Percentiles rank a stretch among this genome's conserved stretches.
Evolutionary conservation across 2,113 vertebrate species (phyloP).

Genomic region (Peromyscus californicus): DNA sequence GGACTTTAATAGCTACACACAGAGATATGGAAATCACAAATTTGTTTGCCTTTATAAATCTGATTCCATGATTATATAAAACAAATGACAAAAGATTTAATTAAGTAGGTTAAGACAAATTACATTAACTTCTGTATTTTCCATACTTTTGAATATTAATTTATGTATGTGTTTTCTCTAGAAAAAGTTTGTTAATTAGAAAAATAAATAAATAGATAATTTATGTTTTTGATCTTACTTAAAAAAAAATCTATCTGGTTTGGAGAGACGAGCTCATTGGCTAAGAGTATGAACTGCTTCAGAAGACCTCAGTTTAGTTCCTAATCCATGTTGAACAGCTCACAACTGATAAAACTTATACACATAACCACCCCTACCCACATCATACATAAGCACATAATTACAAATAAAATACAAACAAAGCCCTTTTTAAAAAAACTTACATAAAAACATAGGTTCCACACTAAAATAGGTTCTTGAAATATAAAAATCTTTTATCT

Average conservation of each 20-base stretch:
- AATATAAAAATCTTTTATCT: not conserved
- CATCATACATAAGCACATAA: not conserved
- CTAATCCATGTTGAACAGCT: not conserved
- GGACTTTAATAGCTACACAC: conserved; percentile 1
- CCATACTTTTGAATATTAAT: conserved; percentile 13
- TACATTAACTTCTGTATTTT: conserved; percentile 25
- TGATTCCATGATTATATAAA: conserved; percentile 35
- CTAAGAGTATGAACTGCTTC: not conserved
- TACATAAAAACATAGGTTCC: conserved; percentile 52
- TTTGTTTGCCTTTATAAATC: conserved; percentile 43
- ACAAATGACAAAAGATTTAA: conserved; percentile 48
- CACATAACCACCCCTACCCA: not conserved
- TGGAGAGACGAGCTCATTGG: not conserved
- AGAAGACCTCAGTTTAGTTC: not conserved
- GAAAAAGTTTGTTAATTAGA: not conserved
- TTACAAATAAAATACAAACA: not conserved
- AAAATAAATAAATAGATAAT: not conserved
- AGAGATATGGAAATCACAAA: conserved; percentile 53
- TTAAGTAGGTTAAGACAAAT: conserved; percentile 1
- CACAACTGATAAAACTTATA: not conserved
- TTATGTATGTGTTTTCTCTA: not conserved
- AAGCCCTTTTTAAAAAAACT: not conserved
- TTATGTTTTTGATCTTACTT: not conserved
- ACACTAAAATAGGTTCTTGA: not conserved
- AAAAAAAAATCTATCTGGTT: not conserved